A percentile compares a stretch with the other conserved stretches of the same genome.
Conservation (phyloP, 2,797 vertebrate species). For the Sebastes paucispinis region DNA sequence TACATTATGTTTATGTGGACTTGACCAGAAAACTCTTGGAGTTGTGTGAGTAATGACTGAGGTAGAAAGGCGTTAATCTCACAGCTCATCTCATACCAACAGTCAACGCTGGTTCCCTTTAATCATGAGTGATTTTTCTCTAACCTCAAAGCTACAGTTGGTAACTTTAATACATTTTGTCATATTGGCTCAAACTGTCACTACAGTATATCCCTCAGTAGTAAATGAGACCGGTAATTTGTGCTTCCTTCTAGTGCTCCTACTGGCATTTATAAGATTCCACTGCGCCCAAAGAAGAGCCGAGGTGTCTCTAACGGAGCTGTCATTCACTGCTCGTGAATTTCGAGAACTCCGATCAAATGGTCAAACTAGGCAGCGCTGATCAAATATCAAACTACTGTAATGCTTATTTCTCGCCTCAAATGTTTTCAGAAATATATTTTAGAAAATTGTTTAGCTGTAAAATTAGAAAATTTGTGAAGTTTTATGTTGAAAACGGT, state of each 20-base stretch:
- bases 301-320: too few relatives aligned
- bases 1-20: neutral
- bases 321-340: too few relatives aligned
- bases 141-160: neutral
- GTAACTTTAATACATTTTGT: neutral
- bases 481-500: too few relatives aligned
- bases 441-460: too few relatives aligned
- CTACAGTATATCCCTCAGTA: neutral
- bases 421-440: too few relatives aligned
- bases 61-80: neutral
- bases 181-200: neutral
- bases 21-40: neutral
- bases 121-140: neutral
- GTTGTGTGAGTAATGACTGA: neutral
- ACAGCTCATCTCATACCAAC: neutral
- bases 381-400: too few relatives aligned
- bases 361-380: too few relatives aligned
- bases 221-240: neutral
- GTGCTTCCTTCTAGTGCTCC: neutral
- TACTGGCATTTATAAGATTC: too few relatives aligned
- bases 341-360: too few relatives aligned
- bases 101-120: neutral
- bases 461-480: too few relatives aligned
- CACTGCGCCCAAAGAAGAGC: too few relatives aligned
- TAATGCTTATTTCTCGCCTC: too few relatives aligned